Evolutionary conservation across 1,140 invertebrate species (phyloP), one percentile per base, ranked within the genome.

Genomic region (Drosophila simulans): DNA sequence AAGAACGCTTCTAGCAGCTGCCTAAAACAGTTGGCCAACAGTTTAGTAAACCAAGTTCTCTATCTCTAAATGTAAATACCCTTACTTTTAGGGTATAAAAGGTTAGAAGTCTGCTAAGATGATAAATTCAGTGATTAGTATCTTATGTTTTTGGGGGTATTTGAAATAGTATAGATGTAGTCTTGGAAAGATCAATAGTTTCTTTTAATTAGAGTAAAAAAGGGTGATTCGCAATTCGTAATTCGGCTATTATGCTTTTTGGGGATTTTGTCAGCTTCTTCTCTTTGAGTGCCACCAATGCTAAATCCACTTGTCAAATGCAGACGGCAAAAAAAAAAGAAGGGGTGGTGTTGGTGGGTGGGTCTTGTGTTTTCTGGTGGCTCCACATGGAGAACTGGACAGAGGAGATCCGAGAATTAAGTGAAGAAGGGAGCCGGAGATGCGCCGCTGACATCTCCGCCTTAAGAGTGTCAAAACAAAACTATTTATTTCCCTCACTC

Each of bases 401-500:
- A 69, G 62, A 34, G 60, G 20, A 65, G 65, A 65, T 17, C 46
- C 37, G 46, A 17, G 60, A 20, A 53, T 20, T 53, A 39, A 11
- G 63, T 17, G 37, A 48, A 15, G 46, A 20, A 31, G 22, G 63
- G 27, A 37, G 25, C 34, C 31, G 40, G 40, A 48, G 65, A 56
- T 37, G 64, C 63, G 66, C 15, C 42, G 60, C 54, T 76, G 71
- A 76, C 62, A 54, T 57, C 54, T 31, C 22, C 51, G 63, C 64
- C 74, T 77, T 77, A 77, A 59, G 72, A 77, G 73, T 77, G 74
- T 77, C 74, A 77, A 77, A 77, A 77, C 74, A 77, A 77, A 77
- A 77, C 74, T 77, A 77, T 77, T 77, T 77, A 69, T 77, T 77
- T 76, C 54, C 49, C 63, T 68, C 62, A 60, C 69, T 54, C 37